Evolutionary conservation across 2,113 vertebrate genomes (phyloP).

Genomic region (Cyanocitta stelleri): DNA sequence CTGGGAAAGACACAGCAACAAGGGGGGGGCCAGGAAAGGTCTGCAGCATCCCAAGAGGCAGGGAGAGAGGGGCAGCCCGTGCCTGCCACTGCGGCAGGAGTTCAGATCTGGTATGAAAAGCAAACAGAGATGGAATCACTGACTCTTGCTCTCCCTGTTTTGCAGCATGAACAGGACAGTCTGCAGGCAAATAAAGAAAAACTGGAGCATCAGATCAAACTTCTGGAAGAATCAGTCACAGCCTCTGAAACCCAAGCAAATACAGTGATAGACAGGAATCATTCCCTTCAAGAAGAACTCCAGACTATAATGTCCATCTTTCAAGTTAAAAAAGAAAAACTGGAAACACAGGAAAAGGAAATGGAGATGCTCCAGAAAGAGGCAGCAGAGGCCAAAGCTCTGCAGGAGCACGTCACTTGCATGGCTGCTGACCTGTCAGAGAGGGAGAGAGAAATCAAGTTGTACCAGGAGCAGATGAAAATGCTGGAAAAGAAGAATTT

Average conservation of each 20-base stretch:
- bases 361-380: slow-evolving; percentile 57
- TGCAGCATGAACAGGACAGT: slow-evolving; percentile 54
- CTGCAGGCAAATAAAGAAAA: slow-evolving; percentile 50
- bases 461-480: neutral
- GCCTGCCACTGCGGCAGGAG: neutral
- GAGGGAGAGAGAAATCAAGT: neutral
- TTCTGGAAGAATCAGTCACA: slow-evolving; percentile 37
- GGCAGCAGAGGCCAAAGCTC: neutral
- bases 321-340: slow-evolving; percentile 55
- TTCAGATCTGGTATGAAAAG: neutral
- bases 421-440: neutral
- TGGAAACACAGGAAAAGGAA: slow-evolving; percentile 30
- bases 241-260: slow-evolving; percentile 51
- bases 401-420: neutral
- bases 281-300: slow-evolving; percentile 62
- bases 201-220: slow-evolving; percentile 34
- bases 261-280: neutral
- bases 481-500: neutral
- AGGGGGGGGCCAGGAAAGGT: neutral
- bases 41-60: neutral
- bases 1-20: neutral
- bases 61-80: neutral
- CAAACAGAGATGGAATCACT: neutral
- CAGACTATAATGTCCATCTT: slow-evolving; percentile 17
- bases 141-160: neutral